Percentiles rank a stretch among this genome's conserved stretches.
Conservation (phyloP, 2,888 invertebrate genomes). For the Diarsia mendica region DNA sequence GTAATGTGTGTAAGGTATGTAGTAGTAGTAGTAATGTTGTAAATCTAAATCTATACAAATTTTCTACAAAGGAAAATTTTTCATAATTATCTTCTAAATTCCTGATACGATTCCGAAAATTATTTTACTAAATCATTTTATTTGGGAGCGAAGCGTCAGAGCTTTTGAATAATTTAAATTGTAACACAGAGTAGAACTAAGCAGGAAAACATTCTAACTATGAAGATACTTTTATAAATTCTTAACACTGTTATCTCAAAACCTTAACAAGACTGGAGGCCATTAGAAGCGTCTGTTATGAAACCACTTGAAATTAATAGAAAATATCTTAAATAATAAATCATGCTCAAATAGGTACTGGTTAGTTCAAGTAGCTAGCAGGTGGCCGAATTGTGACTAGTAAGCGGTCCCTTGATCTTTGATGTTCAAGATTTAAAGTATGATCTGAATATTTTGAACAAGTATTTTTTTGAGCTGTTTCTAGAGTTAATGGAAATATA, state of each 20-base stretch:
- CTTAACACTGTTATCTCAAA: conserved; percentile 56
- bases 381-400: conserved; percentile 68
- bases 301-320: conserved; percentile 78
- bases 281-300: conserved; percentile 75
- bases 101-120: neutral
- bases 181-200: neutral
- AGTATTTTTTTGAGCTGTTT: conserved; percentile 6
- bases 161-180: neutral
- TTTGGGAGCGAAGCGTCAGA: neutral
- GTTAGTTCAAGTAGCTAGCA: conserved; percentile 75
- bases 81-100: neutral
- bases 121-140: neutral
- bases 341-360: conserved; percentile 82
- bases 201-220: conserved; percentile 34
- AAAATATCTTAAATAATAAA: conserved; percentile 77
- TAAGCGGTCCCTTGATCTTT: conserved; percentile 46
- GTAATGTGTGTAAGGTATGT: too few species aligned
- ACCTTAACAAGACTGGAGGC: conserved; percentile 73
- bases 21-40: neutral
- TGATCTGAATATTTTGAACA: conserved; percentile 22
- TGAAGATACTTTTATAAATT: conserved; percentile 47
- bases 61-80: neutral
- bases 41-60: neutral
- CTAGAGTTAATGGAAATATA: neutral
- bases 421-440: conserved; percentile 37